These are phyloP conservation scores for Cassiopea andromeda DNA, from an alignment of 30 jellyfish, hydroid and myxozoan species.

Conservation along the genomic window DNA sequence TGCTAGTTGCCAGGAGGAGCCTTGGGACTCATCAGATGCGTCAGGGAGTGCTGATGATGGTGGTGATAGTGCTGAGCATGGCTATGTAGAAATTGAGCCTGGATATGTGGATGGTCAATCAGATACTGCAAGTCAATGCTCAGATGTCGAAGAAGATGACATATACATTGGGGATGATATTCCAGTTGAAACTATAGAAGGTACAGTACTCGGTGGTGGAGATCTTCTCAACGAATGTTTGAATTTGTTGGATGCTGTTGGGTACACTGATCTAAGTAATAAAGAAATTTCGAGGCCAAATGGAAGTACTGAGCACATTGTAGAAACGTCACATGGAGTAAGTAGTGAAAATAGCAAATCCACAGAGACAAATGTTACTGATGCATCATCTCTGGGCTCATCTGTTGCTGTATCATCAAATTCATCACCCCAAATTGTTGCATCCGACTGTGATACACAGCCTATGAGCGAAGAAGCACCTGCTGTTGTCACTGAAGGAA, in stretches of 20 bases:
- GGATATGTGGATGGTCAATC: conserved; percentile 78
- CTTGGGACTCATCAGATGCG: conserved; percentile 31
- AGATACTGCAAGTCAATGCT: conserved; percentile 64
- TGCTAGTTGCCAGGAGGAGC: not conserved
- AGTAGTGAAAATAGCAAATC: not conserved
- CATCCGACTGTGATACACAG: not conserved
- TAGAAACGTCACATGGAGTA: not conserved
- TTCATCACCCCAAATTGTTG: not conserved
- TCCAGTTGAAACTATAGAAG: conserved; percentile 29
- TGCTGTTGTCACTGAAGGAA: not conserved
- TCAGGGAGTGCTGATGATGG: conserved; percentile 65
- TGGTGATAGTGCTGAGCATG: conserved; percentile 80
- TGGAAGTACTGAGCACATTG: not conserved
- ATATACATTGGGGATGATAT: conserved; percentile 60
- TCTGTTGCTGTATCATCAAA: not conserved
- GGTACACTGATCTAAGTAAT: conserved; percentile 4
- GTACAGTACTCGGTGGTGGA: conserved; percentile 58
- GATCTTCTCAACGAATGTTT: conserved; percentile 67
- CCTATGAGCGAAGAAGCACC: not conserved
- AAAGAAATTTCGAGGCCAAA: not conserved
- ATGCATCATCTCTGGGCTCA: not conserved
- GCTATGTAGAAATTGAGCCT: conserved; percentile 83
- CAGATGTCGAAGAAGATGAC: conserved; percentile 70
- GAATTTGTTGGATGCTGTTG: conserved; percentile 51
- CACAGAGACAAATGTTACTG: not conserved